Percentiles rank a stretch among this genome's conserved stretches.
Conservation (phyloP, 2,797 vertebrate species). For the Pterois miles region DNA sequence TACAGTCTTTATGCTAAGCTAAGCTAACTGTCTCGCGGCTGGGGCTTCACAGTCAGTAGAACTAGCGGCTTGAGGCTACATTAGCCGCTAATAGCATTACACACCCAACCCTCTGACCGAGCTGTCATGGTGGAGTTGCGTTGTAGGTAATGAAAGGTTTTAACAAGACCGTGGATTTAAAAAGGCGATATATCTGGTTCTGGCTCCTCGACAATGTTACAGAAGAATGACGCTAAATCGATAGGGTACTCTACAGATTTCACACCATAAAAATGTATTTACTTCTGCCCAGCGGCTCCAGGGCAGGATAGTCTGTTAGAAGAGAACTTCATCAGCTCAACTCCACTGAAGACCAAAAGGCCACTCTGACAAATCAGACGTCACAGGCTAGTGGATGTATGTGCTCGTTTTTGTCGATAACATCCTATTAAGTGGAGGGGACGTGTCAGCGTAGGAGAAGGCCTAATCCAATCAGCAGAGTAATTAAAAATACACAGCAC, state of each 20-base stretch:
- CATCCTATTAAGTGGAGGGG: slow-evolving; percentile 60
- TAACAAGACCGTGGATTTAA: not conserved
- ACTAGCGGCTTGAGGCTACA: not conserved
- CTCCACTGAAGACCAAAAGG: slow-evolving; percentile 29
- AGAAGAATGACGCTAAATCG: not conserved
- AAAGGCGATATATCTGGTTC: not conserved
- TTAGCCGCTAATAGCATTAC: not conserved
- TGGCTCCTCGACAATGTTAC: not conserved
- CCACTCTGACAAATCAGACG: slow-evolving; percentile 54
- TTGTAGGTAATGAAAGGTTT: not conserved
- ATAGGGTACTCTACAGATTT: not conserved
- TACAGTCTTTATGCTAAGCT: slow-evolving; percentile 1
- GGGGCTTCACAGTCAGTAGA: not conserved
- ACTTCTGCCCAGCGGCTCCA: slow-evolving; percentile 7
- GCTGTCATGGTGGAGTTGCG: not conserved
- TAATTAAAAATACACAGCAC: slow-evolving; percentile 75
- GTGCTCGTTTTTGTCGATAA: slow-evolving; percentile 63
- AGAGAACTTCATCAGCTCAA: slow-evolving; percentile 34
- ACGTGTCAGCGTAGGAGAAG: slow-evolving; percentile 62
- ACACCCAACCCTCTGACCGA: not conserved
- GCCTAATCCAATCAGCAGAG: slow-evolving; percentile 71
- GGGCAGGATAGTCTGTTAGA: slow-evolving; percentile 17
- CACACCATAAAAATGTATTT: slow-evolving; percentile 34
- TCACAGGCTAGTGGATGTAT: slow-evolving; percentile 56
- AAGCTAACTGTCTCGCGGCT: not conserved